These are phyloP conservation scores for Mimachlamys varia DNA, from an alignment of 2,888 invertebrate species.

Conservation along the genomic window DNA sequence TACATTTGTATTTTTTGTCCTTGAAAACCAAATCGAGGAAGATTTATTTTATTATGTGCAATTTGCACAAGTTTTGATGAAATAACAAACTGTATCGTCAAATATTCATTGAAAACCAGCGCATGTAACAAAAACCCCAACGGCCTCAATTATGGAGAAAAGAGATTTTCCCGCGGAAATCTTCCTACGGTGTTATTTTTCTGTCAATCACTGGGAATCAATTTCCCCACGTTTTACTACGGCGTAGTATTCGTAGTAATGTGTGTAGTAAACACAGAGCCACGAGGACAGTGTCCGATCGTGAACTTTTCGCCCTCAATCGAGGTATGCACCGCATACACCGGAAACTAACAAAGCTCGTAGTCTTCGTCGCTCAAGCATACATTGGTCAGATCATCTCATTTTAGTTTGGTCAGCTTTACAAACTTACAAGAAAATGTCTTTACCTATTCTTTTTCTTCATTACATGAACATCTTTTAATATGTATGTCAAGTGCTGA, in stretches of 20 bases:
- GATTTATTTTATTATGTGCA: background rate
- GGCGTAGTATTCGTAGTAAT: background rate
- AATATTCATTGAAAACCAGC: background rate
- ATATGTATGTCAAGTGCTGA: too few relatives aligned
- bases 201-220: background rate
- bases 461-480: background rate
- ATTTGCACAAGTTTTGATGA: background rate
- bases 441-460: background rate
- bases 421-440: background rate
- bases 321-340: slow-evolving; percentile 19
- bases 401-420: background rate
- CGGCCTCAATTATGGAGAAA: background rate
- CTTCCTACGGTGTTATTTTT: background rate
- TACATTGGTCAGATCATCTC: background rate
- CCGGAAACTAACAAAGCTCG: slow-evolving; percentile 30
- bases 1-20: too few relatives aligned
- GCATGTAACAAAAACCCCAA: background rate
- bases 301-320: slow-evolving; percentile 19
- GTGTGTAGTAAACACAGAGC: background rate
- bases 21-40: background rate
- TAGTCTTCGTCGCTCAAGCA: background rate
- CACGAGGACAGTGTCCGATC: slow-evolving; percentile 21
- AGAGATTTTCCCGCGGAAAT: background rate
- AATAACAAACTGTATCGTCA: background rate
- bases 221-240: background rate